Conservation (phyloP, 1,140 invertebrate species). For the Babylonia areolata region DNA sequence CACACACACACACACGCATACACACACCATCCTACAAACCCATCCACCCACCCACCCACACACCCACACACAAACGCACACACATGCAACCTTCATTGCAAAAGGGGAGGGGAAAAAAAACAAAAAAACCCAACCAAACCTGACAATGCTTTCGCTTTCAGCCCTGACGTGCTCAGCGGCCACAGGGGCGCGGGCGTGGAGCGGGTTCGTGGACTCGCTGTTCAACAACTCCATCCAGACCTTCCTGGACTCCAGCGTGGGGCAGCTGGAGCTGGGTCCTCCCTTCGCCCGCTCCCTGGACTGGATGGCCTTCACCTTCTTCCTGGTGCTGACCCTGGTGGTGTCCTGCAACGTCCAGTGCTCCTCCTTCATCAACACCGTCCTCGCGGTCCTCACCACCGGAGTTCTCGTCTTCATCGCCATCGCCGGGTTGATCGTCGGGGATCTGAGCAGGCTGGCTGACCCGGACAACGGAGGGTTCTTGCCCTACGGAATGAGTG, state of each 20-base stretch:
- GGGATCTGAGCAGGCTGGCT: constrained; percentile 49
- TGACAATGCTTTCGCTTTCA: too few relatives aligned
- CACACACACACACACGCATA: too few relatives aligned
- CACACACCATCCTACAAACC: too few relatives aligned
- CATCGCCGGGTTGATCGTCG: constrained; percentile 80
- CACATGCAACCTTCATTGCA: too few relatives aligned
- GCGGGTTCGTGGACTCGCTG: constrained; percentile 68
- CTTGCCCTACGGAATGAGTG: constrained; percentile 61
- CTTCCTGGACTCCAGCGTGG: constrained; percentile 36
- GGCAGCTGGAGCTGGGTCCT: constrained; percentile 39
- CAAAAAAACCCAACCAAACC: too few relatives aligned
- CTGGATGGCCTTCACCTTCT: constrained; percentile 50
- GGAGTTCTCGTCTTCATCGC: constrained; percentile 64
- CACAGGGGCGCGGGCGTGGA: constrained; percentile 69
- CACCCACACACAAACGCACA: too few relatives aligned
- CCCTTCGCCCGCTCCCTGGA: constrained; percentile 53
- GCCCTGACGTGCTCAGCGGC: constrained; percentile 81
- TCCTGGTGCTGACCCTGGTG: constrained; percentile 58
- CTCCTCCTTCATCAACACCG: constrained; percentile 55
- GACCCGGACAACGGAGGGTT: constrained; percentile 64
- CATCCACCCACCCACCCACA: too few relatives aligned
- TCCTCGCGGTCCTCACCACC: constrained; percentile 53
- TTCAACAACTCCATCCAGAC: constrained; percentile 62
- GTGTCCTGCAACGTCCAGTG: constrained; percentile 56
- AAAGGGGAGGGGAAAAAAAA: too few relatives aligned